A percentile compares a stretch with the other conserved stretches of the same genome.
phyloP scores from a whole-genome alignment of 2,797 vertebrate species.

The Remorina albescens region DNA sequence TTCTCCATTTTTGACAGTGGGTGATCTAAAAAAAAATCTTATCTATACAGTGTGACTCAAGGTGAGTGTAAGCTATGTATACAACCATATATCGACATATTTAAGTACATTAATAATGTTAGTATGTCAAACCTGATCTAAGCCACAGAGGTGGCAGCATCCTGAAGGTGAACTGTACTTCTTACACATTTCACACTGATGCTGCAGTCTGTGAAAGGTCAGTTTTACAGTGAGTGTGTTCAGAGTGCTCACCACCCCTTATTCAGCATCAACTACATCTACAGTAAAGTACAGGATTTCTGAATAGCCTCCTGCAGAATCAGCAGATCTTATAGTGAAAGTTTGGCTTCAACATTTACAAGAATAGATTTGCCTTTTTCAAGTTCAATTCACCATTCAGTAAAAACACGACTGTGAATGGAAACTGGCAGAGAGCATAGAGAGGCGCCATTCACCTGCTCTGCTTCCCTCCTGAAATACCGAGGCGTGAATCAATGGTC shows the following conservation, averaged over 20 bases:
- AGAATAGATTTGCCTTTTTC: background rate
- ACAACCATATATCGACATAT: too few species aligned
- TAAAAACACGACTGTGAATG: conserved; percentile 17
- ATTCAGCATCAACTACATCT: too few species aligned
- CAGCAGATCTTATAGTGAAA: background rate
- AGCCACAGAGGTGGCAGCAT: too few species aligned
- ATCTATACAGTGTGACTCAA: too few species aligned
- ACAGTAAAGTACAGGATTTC: too few species aligned
- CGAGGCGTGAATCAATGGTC: conserved; percentile 39
- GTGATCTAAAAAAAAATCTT: too few species aligned
- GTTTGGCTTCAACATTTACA: background rate
- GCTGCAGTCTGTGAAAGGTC: background rate
- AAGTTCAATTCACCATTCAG: background rate
- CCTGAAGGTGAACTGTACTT: too few species aligned
- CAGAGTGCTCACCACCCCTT: background rate
- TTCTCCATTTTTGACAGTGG: too few species aligned
- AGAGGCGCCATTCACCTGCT: conserved; percentile 15
- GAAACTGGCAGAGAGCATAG: background rate
- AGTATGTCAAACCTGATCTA: too few species aligned
- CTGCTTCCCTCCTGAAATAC: conserved; percentile 15
- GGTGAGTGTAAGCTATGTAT: too few species aligned
- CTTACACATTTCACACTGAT: too few species aligned
- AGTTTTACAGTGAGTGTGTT: background rate
- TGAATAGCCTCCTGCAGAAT: background rate
- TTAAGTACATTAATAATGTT: too few species aligned